Conservation (phyloP, 2,797 vertebrate genomes). For the Sebastes elongatus region DNA sequence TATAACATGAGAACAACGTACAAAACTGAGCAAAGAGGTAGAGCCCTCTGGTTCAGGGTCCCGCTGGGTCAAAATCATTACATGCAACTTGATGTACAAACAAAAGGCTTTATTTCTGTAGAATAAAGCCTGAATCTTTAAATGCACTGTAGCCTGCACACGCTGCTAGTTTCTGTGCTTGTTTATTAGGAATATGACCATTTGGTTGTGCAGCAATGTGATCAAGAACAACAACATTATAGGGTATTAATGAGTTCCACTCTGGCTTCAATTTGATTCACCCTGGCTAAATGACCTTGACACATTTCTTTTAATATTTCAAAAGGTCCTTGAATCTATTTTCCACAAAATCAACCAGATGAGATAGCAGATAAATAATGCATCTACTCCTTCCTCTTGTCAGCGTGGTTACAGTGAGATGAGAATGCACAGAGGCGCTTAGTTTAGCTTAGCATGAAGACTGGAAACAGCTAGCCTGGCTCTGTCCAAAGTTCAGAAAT, state of each 20-base stretch:
- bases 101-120: slow-evolving; percentile 14
- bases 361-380: not conserved
- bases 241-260: not conserved
- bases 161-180: not conserved
- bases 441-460: not conserved
- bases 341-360: not conserved
- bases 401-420: not conserved
- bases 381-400: not conserved
- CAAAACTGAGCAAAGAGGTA: slow-evolving; percentile 14
- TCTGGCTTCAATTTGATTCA: not conserved
- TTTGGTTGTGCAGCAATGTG: not conserved
- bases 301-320: slow-evolving; percentile 24
- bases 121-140: not conserved
- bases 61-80: slow-evolving; percentile 45
- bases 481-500: not conserved
- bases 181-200: not conserved
- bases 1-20: slow-evolving; percentile 38
- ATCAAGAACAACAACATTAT: not conserved
- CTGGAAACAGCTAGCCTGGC: not conserved
- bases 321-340: slow-evolving; percentile 18
- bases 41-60: slow-evolving; percentile 26
- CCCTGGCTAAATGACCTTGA: slow-evolving; percentile 1
- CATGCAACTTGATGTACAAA: slow-evolving; percentile 25
- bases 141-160: not conserved
- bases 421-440: not conserved